Evolutionary conservation across 2,888 invertebrate genomes (phyloP).

Genomic region (Diarsia mendica): DNA sequence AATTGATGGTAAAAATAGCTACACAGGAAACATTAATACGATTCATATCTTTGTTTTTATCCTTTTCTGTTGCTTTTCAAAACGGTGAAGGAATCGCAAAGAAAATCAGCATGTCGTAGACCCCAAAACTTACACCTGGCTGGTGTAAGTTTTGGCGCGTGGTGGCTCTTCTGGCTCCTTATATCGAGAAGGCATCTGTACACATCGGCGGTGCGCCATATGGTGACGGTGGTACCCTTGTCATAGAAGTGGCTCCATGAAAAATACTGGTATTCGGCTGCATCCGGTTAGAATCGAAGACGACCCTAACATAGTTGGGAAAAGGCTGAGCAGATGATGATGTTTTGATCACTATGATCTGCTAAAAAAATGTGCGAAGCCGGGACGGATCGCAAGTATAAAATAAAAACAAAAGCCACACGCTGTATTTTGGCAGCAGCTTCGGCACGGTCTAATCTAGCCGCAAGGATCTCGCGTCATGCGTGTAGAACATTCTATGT

Average conservation of each 20-base stretch:
- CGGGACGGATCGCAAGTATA: background rate
- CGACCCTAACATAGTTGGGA: no score
- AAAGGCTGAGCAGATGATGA: no score
- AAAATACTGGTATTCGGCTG: no score
- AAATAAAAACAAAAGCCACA: conserved; percentile 41
- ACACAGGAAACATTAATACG: background rate
- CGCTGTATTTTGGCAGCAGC: conserved; percentile 68
- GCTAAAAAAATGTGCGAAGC: background rate
- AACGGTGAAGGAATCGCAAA: background rate
- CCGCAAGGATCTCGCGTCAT: conserved; percentile 69
- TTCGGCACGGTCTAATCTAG: conserved; percentile 64
- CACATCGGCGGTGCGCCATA: no score
- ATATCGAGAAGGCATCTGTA: background rate
- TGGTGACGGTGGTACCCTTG: no score
- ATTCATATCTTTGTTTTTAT: background rate
- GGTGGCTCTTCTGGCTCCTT: background rate
- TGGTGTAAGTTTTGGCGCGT: no score
- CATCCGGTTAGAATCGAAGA: no score
- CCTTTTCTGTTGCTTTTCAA: background rate
- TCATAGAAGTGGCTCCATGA: no score
- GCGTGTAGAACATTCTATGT: conserved; percentile 78
- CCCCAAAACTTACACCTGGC: no score
- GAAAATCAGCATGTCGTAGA: no score
- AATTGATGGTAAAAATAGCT: conserved; percentile 10
- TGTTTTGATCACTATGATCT: background rate